Evolutionary conservation across 2,888 invertebrate species (phyloP).

Genomic region (Apamea sordens): DNA sequence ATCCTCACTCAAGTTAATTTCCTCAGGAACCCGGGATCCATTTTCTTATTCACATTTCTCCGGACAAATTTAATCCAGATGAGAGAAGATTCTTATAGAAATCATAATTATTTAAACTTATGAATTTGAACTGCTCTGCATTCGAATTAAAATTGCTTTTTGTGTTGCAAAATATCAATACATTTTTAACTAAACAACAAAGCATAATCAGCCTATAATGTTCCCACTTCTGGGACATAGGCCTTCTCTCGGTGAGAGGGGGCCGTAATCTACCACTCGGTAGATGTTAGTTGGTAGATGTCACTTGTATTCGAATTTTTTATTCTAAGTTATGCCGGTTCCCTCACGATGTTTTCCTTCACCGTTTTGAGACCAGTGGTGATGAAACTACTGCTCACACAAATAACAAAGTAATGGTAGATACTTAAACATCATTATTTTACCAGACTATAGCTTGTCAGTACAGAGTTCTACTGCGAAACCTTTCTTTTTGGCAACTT

Average conservation of each 20-base stretch:
- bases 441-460: not conserved
- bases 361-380: not conserved
- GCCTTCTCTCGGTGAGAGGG: no score
- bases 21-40: constrained; percentile 80
- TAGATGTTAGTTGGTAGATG: not conserved
- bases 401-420: not conserved
- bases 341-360: not conserved
- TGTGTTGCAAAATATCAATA: constrained; percentile 5
- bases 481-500: not conserved
- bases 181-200: not conserved
- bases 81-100: constrained; percentile 68
- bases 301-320: not conserved
- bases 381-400: not conserved
- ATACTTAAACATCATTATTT: not conserved
- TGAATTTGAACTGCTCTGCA: constrained; percentile 38
- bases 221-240: no score
- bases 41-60: constrained; percentile 82
- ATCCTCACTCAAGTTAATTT: constrained; percentile 87
- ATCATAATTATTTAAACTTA: constrained; percentile 61
- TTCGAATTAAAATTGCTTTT: constrained; percentile 42
- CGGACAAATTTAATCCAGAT: constrained; percentile 79
- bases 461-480: not conserved
- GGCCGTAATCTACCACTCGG: no score
- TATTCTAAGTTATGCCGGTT: no score
- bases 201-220: no score